phyloP scores from a whole-genome alignment of 1,140 invertebrate genomes.

The Saccostrea cuccullata region DNA sequence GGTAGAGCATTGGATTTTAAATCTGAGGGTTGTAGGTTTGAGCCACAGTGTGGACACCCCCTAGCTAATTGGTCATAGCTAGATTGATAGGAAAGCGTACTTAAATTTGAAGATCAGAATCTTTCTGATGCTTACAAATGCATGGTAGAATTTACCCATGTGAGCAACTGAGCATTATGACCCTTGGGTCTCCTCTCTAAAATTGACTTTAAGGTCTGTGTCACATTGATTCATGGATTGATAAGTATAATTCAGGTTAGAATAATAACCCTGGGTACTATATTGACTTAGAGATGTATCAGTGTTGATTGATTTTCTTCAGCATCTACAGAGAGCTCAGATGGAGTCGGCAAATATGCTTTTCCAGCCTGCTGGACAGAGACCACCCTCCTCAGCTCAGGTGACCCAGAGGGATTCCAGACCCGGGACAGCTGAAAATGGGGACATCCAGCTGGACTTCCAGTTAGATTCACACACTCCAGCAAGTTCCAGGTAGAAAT shows the following conservation, averaged over 20 bases:
- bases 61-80: too few relatives aligned
- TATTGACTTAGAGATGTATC: not conserved
- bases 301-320: not conserved
- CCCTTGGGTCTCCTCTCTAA: too few relatives aligned
- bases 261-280: not conserved
- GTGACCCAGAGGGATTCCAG: not conserved
- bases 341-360: constrained; percentile 46
- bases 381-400: not conserved
- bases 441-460: constrained; percentile 47
- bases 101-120: not conserved
- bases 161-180: too few relatives aligned
- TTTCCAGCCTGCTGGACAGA: constrained; percentile 46
- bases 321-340: constrained; percentile 60
- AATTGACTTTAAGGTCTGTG: too few relatives aligned
- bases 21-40: too few relatives aligned
- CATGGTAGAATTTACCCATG: too few relatives aligned
- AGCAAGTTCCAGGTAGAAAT: constrained; percentile 60
- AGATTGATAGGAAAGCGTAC: not conserved
- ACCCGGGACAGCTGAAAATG: constrained; percentile 41
- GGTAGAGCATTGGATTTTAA: too few relatives aligned
- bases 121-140: too few relatives aligned
- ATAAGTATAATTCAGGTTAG: too few relatives aligned
- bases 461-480: constrained; percentile 55
- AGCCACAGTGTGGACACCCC: too few relatives aligned
- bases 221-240: too few relatives aligned